Percentiles rank a stretch among this genome's conserved stretches.
Conservation (phyloP, 2,113 vertebrate genomes). For the Erpornis zantholeuca region DNA sequence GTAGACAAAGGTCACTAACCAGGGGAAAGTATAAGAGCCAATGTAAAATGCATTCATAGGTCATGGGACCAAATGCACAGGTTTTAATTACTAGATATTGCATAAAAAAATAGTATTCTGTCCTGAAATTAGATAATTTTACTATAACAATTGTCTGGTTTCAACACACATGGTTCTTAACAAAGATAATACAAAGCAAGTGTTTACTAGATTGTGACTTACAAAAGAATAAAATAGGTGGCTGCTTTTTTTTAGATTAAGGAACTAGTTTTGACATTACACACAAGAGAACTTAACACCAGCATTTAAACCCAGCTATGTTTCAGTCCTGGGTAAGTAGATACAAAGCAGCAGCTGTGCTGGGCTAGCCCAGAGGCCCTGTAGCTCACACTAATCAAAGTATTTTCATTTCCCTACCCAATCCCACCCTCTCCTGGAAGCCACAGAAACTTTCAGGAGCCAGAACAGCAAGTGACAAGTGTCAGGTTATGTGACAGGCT, state of each 20-base stretch:
- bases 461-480: rapidly evolving
- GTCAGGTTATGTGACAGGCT: background rate
- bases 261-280: background rate
- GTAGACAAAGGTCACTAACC: background rate
- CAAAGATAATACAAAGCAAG: background rate
- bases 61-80: background rate
- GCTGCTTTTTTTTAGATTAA: background rate
- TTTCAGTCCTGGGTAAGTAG: background rate
- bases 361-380: background rate
- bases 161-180: background rate
- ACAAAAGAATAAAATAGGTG: background rate
- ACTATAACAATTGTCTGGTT: background rate
- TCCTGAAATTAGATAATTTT: background rate
- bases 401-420: background rate
- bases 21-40: background rate
- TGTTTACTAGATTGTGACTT: background rate
- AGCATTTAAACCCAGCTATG: background rate
- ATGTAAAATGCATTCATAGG: background rate
- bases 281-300: background rate
- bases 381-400: background rate
- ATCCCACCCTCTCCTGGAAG: background rate
- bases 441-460: background rate
- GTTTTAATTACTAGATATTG: background rate
- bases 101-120: background rate
- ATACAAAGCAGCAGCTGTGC: background rate